Evolutionary conservation across 2,888 invertebrate species (phyloP).

Genomic region (Zaprionus bogoriensis): DNA sequence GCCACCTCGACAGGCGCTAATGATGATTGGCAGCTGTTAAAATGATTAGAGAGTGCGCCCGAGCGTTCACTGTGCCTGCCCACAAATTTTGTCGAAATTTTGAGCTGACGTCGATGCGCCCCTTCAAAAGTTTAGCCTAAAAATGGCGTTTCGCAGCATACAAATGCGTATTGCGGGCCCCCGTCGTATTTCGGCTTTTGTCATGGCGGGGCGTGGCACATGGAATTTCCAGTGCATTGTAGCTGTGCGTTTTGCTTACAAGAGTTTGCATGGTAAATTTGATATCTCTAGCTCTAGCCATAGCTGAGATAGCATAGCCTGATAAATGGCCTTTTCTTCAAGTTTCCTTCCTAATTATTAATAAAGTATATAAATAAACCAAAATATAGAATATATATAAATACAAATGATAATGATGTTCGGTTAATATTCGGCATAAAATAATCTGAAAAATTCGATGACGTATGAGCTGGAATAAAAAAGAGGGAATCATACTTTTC

Average conservation of each 20-base stretch:
- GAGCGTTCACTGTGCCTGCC: conserved; percentile 14
- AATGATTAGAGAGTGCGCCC: conserved; percentile 66
- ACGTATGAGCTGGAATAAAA: no score
- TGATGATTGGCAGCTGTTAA: conserved; percentile 78
- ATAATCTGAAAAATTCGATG: no score
- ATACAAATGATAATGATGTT: no score
- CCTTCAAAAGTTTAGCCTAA: conserved; percentile 39
- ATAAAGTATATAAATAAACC: no score
- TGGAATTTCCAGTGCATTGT: neutral
- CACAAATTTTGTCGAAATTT: conserved; percentile 1
- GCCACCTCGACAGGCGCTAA: conserved; percentile 48
- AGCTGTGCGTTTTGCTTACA: no score
- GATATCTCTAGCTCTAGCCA: neutral
- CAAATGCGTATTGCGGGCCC: neutral
- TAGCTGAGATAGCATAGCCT: neutral
- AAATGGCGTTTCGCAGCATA: conserved; percentile 15
- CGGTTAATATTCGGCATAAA: no score
- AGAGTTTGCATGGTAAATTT: neutral
- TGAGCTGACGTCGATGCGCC: conserved; percentile 5
- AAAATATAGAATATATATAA: no score
- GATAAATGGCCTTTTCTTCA: no score
- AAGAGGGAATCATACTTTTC: no score
- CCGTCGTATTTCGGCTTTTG: neutral
- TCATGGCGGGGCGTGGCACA: neutral
- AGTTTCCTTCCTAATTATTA: no score